Percentiles rank a stretch among this genome's conserved stretches.
These are phyloP conservation scores for Leptinotarsa peninsularis DNA, from an alignment of 2,888 invertebrate genomes.

Conservation along the genomic window DNA sequence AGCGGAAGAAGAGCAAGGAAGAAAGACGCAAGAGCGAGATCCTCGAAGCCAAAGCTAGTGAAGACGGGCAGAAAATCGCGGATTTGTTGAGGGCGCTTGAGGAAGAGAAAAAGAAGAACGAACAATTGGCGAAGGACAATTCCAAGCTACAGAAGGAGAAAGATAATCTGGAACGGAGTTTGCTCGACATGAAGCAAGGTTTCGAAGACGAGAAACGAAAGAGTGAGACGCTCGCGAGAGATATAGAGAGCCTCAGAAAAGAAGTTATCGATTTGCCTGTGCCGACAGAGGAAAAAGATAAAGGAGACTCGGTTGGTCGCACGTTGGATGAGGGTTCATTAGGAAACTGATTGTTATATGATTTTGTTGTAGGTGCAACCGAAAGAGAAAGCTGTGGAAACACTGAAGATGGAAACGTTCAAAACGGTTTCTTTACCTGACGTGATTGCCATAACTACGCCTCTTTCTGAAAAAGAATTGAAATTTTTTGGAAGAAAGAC, in stretches of 20 bases:
- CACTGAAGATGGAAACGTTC: slow-evolving; percentile 47
- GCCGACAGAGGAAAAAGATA: neutral
- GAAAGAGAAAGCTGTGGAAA: slow-evolving; percentile 26
- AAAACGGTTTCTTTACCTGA: slow-evolving; percentile 47
- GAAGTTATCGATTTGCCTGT: neutral
- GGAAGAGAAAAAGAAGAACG: slow-evolving; percentile 35
- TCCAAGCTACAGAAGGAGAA: slow-evolving; percentile 26
- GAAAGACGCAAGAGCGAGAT: slow-evolving; percentile 47
- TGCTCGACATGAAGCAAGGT: neutral
- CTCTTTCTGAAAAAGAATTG: slow-evolving; percentile 48
- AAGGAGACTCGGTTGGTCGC: neutral
- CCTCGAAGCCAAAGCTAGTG: slow-evolving; percentile 36
- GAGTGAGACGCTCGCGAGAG: slow-evolving; percentile 17
- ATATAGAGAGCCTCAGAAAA: slow-evolving; percentile 16
- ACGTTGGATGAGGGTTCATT: neutral
- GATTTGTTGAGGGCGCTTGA: slow-evolving; percentile 12
- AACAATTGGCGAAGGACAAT: slow-evolving; percentile 32
- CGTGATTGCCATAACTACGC: slow-evolving; percentile 48
- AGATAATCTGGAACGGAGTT: slow-evolving; percentile 30
- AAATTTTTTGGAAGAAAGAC: slow-evolving; percentile 45
- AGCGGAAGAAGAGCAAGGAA: slow-evolving; percentile 51
- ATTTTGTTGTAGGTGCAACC: slow-evolving; percentile 4
- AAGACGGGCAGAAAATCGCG: slow-evolving; percentile 28
- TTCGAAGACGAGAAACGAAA: slow-evolving; percentile 29
- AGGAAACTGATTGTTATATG: neutral